Percentiles rank a stretch among this genome's conserved stretches.
Conservation (phyloP, 1,140 invertebrate genomes). For the Oreohelix idahoensis region DNA sequence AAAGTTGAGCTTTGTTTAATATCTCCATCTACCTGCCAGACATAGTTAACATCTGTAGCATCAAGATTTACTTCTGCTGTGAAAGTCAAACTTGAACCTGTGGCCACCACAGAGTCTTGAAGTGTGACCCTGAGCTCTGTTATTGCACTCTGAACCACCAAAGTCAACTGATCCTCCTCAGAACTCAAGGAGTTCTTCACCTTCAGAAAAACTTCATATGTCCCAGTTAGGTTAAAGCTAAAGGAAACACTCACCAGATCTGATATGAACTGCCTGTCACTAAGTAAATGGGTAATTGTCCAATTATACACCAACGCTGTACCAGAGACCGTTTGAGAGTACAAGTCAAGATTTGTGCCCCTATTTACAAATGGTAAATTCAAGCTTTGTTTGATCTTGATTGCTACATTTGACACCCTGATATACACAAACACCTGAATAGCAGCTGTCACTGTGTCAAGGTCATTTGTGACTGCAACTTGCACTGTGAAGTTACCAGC, state of each 20-base stretch:
- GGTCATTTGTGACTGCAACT: conserved; percentile 10
- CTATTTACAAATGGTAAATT: conserved; percentile 29
- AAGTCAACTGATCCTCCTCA: not conserved
- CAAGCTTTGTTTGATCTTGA: not conserved
- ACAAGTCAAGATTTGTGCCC: not conserved
- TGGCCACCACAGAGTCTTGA: conserved; percentile 18
- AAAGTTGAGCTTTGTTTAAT: not conserved
- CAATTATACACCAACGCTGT: not conserved
- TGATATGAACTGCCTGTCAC: not conserved
- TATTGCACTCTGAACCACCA: conserved; percentile 49
- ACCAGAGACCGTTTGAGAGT: not conserved
- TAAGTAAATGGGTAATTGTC: not conserved
- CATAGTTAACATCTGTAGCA: conserved; percentile 47
- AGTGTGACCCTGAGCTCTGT: conserved; percentile 32
- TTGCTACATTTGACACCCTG: not conserved
- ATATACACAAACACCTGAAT: conserved; percentile 6
- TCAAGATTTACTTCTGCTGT: conserved; percentile 45
- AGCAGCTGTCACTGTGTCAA: not conserved
- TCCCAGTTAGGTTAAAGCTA: conserved; percentile 1
- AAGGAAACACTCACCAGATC: not conserved
- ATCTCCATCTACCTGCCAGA: conserved; percentile 51
- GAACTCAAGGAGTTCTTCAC: conserved; percentile 35
- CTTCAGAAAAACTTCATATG: conserved; percentile 17
- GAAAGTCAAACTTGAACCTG: conserved; percentile 45
- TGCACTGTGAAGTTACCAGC: conserved; percentile 23